Base-by-base conservation (phyloP, 2,888 invertebrate species). In the Stomorhina lunata region DNA sequence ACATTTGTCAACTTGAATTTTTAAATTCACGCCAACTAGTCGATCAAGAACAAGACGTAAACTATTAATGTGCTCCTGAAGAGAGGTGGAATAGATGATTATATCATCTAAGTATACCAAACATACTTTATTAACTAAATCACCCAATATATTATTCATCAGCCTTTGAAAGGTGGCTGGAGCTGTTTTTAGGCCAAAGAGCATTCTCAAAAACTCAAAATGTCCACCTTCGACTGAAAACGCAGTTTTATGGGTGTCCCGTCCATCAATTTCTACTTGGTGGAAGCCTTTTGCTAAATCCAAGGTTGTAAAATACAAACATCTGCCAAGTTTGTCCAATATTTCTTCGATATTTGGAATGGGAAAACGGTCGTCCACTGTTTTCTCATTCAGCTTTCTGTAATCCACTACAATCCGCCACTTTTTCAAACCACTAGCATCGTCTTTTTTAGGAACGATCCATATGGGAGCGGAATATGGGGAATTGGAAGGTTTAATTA, bases 121-220 rank as follows among this genome's bases (percentile, higher is more conserved):
- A 22, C 50, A 50, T 3, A 50, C 22, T 50, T 50, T 77, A 29
- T 69, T 69, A 1, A 84, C 72, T 2, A 65, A 43, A 15, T 80
- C 80, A 2, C 32, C 55, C 0, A 84, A 32, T 1, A 84, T 37
- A 12, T 63, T 63, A 32, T 85, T 83, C 59, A 84, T 84, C 9
- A 77, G 20, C 7, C 83, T 43, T 71, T 84, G 81, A 25, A 85
- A 84, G 0, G 84, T 84, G 1, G 84, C 48, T 9, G 48, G 48
- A 4, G 48, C 48, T 6, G 48, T 32, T 48, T 20, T 48, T 17
- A 48, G 40, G 4, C 40, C 40, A n/a, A 40, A 40, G 9, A 15
- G 40, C 40, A 40, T 40, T n/a, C 40, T 40, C 10, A 76, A 6
- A 29, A 69, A 85, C 40, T 85, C 84, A 40, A 69, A 84, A 10